These are phyloP conservation scores for Haemorhous mexicanus DNA, from an alignment of 2,113 vertebrate genomes.

Conservation along the genomic window DNA sequence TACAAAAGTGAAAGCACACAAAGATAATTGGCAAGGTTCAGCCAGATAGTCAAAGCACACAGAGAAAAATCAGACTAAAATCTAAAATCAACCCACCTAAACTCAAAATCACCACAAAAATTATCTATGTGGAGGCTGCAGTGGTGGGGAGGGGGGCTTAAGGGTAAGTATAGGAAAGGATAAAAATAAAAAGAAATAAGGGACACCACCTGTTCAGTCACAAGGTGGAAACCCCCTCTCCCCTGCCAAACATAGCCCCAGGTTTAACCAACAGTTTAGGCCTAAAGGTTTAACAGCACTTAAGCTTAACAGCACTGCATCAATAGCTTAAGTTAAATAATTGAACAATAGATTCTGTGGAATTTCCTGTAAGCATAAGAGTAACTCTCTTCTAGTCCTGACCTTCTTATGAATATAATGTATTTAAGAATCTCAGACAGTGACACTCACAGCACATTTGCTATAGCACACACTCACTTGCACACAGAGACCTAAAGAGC, in stretches of 20 bases:
- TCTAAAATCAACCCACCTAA: neutral
- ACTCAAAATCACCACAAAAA: neutral
- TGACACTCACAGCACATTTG: neutral
- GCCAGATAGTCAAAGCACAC: neutral
- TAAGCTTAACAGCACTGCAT: neutral
- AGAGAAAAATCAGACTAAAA: neutral
- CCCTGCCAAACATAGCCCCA: neutral
- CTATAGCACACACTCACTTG: neutral
- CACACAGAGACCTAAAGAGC: neutral
- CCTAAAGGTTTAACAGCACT: neutral
- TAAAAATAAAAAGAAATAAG: neutral
- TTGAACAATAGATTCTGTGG: neutral
- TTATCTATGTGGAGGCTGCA: neutral
- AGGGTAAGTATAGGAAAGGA: neutral
- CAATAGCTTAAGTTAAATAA: neutral
- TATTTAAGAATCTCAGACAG: too few relatives aligned
- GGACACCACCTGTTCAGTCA: fast-evolving
- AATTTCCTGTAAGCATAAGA: neutral
- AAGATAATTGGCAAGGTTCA: neutral
- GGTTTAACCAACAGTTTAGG: neutral
- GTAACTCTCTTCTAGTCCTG: neutral
- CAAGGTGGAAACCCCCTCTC: fast-evolving
- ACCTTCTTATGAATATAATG: neutral
- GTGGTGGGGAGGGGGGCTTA: fast-evolving
- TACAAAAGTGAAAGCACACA: neutral